Evolutionary conservation across 2,888 invertebrate genomes (phyloP).

Genomic region (Macrophya annulata): DNA sequence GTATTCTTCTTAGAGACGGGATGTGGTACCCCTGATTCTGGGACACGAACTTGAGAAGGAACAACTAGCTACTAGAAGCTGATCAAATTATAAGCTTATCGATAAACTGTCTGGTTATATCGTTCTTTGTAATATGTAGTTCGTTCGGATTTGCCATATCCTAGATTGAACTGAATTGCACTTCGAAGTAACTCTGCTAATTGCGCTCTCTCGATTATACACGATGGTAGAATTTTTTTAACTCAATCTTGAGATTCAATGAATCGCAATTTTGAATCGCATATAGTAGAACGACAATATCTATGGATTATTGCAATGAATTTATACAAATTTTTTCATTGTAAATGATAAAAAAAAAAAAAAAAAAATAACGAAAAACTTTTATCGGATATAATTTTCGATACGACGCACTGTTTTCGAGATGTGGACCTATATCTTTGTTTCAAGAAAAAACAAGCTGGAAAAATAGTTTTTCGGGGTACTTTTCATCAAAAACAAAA

Average conservation of each 20-base stretch:
- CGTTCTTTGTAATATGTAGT: neutral
- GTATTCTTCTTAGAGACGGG: neutral
- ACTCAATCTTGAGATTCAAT: neutral
- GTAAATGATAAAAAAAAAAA: too few species aligned
- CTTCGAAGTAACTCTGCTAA: neutral
- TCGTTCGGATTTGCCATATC: neutral
- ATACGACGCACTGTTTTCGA: too few species aligned
- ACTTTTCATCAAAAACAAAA: too few species aligned
- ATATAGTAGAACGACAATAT: too few species aligned
- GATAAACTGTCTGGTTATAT: constrained; percentile 37
- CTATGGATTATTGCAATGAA: too few species aligned
- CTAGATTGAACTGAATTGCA: neutral
- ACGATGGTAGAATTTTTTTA: neutral
- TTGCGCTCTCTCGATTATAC: neutral
- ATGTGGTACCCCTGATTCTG: neutral
- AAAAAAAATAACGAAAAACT: too few species aligned
- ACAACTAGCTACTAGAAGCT: constrained; percentile 33
- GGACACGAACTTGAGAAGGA: neutral
- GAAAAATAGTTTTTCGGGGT: too few species aligned
- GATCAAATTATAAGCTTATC: constrained; percentile 41
- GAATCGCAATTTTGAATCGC: neutral
- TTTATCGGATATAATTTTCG: too few species aligned
- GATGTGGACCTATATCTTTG: too few species aligned
- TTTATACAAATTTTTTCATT: too few species aligned
- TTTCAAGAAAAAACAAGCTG: too few species aligned